Evolutionary conservation across 2,113 vertebrate genomes (phyloP).

Genomic region (Thymallus thymallus): DNA sequence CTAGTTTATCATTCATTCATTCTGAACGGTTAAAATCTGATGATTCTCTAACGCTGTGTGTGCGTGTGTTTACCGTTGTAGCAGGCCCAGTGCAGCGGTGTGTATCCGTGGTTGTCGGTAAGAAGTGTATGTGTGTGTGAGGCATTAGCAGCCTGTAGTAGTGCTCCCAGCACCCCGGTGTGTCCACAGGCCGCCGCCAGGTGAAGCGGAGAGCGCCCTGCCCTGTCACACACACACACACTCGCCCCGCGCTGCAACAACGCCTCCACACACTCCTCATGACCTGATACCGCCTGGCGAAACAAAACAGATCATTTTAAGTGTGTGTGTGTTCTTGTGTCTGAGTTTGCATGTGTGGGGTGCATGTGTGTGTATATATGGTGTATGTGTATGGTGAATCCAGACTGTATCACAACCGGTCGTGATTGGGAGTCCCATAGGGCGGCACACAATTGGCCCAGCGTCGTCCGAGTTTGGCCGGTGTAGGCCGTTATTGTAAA

Average conservation of each 20-base stretch:
- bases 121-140: constrained; percentile 73
- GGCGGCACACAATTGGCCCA: too few species aligned
- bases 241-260: constrained; percentile 89
- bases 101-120: constrained; percentile 93
- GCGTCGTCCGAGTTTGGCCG: too few species aligned
- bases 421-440: too few species aligned
- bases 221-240: constrained; percentile 81
- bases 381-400: neutral
- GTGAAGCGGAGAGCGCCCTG: constrained; percentile 87
- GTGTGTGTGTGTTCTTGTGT: neutral
- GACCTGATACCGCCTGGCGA: constrained; percentile 88
- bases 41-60: neutral
- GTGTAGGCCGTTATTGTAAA: too few species aligned
- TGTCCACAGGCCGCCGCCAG: constrained; percentile 92
- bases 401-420: too few species aligned
- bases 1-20: too few species aligned
- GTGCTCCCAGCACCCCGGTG: constrained; percentile 83
- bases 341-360: neutral
- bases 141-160: constrained; percentile 81
- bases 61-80: constrained; percentile 83
- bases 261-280: constrained; percentile 92
- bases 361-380: neutral
- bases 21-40: too few species aligned
- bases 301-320: neutral
- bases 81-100: constrained; percentile 97